Evolutionary conservation across 2,888 invertebrate genomes (phyloP).

Genomic region (Cistogaster globosa): DNA sequence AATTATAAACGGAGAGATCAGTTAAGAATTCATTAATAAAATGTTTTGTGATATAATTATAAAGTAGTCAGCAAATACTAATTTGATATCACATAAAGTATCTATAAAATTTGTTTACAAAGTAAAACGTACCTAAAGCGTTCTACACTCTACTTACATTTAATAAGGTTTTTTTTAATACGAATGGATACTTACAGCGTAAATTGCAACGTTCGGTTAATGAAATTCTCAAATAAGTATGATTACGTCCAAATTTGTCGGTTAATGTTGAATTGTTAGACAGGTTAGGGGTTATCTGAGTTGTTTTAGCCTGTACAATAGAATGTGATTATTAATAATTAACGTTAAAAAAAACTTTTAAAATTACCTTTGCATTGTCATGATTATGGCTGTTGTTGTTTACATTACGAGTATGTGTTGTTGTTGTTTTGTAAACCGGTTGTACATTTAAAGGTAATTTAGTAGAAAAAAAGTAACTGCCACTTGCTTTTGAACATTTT

Average conservation of each 20-base stretch:
- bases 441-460: conserved; percentile 38
- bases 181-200: conserved; percentile 89
- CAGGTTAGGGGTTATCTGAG: conserved; percentile 47
- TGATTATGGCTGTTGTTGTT: conserved; percentile 23
- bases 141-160: neutral
- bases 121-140: neutral
- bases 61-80: no score
- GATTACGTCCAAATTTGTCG: conserved; percentile 94
- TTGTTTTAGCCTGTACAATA: conserved; percentile 30
- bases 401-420: neutral
- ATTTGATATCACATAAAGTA: no score
- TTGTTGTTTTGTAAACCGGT: conserved; percentile 26
- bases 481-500: conserved; percentile 27
- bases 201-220: conserved; percentile 98
- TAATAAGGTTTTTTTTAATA: neutral
- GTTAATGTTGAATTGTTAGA: conserved; percentile 84
- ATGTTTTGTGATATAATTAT: no score
- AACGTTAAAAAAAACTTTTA: neutral
- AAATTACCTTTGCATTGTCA: conserved; percentile 49
- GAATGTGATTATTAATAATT: conserved; percentile 8
- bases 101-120: no score
- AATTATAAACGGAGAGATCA: no score
- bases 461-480: conserved; percentile 36
- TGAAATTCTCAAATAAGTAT: conserved; percentile 97
- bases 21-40: no score